phyloP scores from a whole-genome alignment of 2,888 invertebrate species.

The Lepidochrysops patricia region DNA sequence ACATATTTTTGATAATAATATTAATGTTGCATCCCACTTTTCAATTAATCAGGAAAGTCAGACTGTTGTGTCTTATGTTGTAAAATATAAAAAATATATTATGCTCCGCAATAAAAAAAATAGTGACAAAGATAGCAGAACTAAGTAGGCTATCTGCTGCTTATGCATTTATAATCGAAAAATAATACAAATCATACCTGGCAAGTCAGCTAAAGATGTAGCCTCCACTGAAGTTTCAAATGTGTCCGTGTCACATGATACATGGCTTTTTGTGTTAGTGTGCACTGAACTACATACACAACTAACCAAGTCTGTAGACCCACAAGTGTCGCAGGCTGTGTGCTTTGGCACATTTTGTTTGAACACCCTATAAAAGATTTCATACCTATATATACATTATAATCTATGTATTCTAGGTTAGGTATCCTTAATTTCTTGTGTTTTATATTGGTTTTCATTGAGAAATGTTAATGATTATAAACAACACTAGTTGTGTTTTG shows the following conservation, averaged over 20 bases:
- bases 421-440: too few species aligned
- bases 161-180: background rate
- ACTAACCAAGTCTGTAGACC: slow-evolving; percentile 30
- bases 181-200: slow-evolving; percentile 38
- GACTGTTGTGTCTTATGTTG: too few species aligned
- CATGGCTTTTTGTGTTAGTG: background rate
- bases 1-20: too few species aligned
- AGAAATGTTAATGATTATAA: too few species aligned
- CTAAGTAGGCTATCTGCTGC: background rate
- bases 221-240: slow-evolving; percentile 47
- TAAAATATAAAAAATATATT: too few species aligned
- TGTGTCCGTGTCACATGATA: slow-evolving; percentile 27
- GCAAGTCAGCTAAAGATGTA: slow-evolving; percentile 55
- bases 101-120: too few species aligned
- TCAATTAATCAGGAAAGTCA: too few species aligned
- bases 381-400: background rate
- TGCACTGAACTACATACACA: slow-evolving; percentile 37
- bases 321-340: slow-evolving; percentile 40
- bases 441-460: too few species aligned
- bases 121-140: too few species aligned
- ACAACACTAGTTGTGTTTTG: too few species aligned
- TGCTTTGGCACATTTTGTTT: slow-evolving; percentile 15
- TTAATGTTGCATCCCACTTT: too few species aligned
- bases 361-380: slow-evolving; percentile 15
- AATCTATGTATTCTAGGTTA: background rate